A percentile compares a stretch with the other conserved stretches of the same genome.
These are phyloP conservation scores for Elysia crispata DNA, from an alignment of 2,888 invertebrate genomes.

Conservation along the genomic window DNA sequence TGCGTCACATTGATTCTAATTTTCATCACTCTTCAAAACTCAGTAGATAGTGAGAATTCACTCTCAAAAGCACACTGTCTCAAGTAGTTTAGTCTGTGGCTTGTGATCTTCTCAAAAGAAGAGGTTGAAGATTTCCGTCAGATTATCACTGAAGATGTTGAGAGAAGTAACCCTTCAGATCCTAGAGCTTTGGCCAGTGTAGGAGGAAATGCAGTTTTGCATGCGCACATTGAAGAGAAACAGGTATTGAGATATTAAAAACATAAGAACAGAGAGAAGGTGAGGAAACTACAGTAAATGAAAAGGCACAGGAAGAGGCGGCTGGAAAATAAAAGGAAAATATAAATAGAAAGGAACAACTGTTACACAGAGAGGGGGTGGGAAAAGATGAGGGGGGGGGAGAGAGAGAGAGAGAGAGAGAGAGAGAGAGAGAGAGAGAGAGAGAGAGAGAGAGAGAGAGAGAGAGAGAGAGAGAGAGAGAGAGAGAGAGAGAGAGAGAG, in stretches of 20 bases:
- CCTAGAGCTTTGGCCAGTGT: no score
- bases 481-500: background rate
- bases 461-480: constrained; percentile 22
- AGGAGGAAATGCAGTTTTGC: no score
- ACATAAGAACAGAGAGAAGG: background rate
- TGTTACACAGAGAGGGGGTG: constrained; percentile 27
- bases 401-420: constrained; percentile 18
- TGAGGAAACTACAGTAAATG: background rate
- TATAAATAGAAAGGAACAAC: constrained; percentile 9
- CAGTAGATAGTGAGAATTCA: no score
- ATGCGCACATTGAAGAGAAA: no score
- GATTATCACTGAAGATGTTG: no score
- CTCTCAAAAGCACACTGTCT: no score
- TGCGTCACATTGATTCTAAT: no score
- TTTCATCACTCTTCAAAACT: no score
- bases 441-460: constrained; percentile 17
- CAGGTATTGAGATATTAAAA: background rate
- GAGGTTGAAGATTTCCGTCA: no score
- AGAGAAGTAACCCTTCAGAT: no score
- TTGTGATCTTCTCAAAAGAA: no score
- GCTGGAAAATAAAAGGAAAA: background rate
- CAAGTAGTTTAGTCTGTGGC: no score
- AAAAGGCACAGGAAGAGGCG: background rate
- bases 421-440: constrained; percentile 30
- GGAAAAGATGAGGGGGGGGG: constrained; percentile 1